phyloP scores from a whole-genome alignment of 2,797 vertebrate genomes.

The Acanthiza pusilla region DNA sequence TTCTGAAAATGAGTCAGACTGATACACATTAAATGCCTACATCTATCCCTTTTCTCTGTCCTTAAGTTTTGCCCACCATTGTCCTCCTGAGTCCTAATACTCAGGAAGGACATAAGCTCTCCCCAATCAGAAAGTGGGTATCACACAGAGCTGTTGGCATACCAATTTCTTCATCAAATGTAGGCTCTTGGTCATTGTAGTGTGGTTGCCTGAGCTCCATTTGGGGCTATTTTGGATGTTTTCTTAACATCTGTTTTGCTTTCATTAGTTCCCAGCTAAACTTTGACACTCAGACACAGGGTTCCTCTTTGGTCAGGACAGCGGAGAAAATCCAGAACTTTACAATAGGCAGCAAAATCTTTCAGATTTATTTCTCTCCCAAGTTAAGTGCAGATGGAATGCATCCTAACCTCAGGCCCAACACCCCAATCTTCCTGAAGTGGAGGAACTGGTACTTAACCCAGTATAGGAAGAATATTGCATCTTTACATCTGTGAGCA shows the following conservation, averaged over 20 bases:
- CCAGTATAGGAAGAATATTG: not conserved
- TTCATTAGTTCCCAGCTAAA: not conserved
- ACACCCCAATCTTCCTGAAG: not conserved
- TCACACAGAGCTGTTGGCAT: not conserved
- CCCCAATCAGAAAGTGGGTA: not conserved
- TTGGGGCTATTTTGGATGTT: not conserved
- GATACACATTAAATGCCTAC: not conserved
- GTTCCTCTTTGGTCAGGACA: not conserved
- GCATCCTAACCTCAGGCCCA: not conserved
- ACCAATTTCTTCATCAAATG: not conserved
- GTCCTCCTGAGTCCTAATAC: not conserved
- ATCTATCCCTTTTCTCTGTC: not conserved
- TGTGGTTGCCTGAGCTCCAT: not conserved
- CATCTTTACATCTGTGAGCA: not conserved
- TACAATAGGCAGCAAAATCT: not conserved
- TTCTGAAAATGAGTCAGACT: not conserved
- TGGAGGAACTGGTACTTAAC: not conserved
- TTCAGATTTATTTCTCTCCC: not conserved
- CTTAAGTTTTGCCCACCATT: not conserved
- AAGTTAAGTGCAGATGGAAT: not conserved
- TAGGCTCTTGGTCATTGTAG: not conserved
- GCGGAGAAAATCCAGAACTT: not conserved
- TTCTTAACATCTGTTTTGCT: not conserved
- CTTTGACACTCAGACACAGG: not conserved
- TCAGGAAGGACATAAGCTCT: not conserved